Conservation (phyloP, 2,113 vertebrate species). For the Orthonyx spaldingii region DNA sequence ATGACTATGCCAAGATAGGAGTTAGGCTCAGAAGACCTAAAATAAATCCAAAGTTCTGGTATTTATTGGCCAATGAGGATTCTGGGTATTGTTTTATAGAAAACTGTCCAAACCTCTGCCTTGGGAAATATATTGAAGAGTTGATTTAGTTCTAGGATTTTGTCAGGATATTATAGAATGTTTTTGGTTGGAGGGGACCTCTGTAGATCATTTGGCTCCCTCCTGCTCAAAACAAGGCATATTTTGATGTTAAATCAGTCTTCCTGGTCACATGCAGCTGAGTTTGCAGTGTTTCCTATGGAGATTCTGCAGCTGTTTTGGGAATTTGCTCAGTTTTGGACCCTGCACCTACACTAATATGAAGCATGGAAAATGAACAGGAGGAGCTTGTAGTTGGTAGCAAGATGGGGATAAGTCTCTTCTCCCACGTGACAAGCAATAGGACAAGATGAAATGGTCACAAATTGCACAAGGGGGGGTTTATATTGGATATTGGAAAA, state of each 20-base stretch:
- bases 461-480: background rate
- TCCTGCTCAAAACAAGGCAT: background rate
- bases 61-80: background rate
- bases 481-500: background rate
- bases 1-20: conserved; percentile 33
- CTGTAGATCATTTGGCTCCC: background rate
- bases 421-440: fast-evolving
- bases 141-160: background rate
- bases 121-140: background rate
- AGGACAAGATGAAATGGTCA: background rate
- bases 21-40: background rate
- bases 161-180: background rate
- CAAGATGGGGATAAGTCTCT: background rate
- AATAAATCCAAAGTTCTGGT: conserved; percentile 1
- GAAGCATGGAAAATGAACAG: background rate
- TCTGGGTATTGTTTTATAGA: background rate
- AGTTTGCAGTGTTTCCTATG: background rate
- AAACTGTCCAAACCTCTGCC: background rate
- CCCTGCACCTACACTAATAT: background rate
- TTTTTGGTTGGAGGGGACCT: background rate
- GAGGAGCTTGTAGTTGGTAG: background rate
- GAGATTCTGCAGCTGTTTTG: background rate
- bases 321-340: background rate
- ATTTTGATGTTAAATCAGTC: background rate
- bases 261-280: background rate